phyloP scores from a whole-genome alignment of 1,140 invertebrate genomes.

The Pectinophora gossypiella region DNA sequence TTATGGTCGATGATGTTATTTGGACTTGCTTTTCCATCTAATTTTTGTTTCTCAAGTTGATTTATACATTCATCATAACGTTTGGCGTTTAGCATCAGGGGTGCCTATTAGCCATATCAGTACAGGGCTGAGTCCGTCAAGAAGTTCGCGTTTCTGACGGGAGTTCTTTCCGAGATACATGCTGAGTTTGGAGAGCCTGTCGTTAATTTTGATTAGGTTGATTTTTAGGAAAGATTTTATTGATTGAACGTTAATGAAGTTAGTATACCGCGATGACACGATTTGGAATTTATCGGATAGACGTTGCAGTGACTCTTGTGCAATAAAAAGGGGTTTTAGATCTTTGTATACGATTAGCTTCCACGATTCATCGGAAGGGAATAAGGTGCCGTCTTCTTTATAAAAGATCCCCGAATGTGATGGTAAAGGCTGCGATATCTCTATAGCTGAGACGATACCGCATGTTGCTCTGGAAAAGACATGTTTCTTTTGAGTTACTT shows the following conservation, averaged over 20 bases:
- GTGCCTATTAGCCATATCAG: constrained; percentile 11
- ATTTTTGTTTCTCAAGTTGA: constrained; percentile 22
- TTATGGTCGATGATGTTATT: constrained; percentile 21
- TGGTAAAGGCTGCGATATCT: neutral
- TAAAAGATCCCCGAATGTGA: neutral
- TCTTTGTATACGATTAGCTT: constrained; percentile 3
- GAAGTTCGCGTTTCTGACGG: constrained; percentile 1
- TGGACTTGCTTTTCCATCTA: constrained; percentile 22
- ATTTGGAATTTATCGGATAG: constrained; percentile 3
- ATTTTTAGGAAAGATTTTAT: neutral
- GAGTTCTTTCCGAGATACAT: constrained; percentile 9
- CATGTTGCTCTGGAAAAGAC: no score
- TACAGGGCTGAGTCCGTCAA: neutral
- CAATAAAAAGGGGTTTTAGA: constrained; percentile 3
- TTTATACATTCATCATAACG: constrained; percentile 26
- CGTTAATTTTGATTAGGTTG: neutral
- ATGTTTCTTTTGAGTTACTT: no score
- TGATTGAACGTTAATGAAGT: neutral
- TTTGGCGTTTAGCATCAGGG: constrained; percentile 27
- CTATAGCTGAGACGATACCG: no score
- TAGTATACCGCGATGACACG: neutral
- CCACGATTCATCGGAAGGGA: constrained; percentile 4
- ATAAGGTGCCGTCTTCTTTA: neutral
- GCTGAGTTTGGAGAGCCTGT: constrained; percentile 1
- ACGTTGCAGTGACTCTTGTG: neutral